Evolutionary conservation across 2,888 invertebrate genomes (phyloP), one percentile per base, ranked within the genome.

Genomic region (Rhingia rostrata): DNA sequence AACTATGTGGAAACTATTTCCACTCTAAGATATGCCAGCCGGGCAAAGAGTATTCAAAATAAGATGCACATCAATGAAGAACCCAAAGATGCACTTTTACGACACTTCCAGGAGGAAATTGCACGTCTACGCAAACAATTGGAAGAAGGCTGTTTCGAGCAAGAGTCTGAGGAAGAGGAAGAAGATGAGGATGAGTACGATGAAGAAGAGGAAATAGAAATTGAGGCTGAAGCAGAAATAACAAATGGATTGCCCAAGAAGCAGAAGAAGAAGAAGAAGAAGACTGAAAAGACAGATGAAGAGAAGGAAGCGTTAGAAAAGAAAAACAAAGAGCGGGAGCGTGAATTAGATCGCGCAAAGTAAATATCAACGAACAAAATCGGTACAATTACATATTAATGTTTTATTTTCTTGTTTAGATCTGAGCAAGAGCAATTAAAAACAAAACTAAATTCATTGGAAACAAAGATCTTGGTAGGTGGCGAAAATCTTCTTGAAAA

Each of bases 1-100:
- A 99, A 99, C 92, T 98, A 97, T 90, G 99, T 99, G 89, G 99
- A 99, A 91, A 98, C 98, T 0, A 96, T 99, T 86, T 98, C 98
- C 89, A 99, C 99, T 0, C 93, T 99, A 74, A 94, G 99, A 0
- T 99, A 99, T 92, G 99, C 99, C 0, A 98, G 97, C 92, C 94
- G 99, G 67, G 99, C 99, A 9, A 99, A 99, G 93, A 98, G 97
- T 90, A 99, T 99, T 86, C 96, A 97, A 91, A 99, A 99, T 92
- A 95, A 96, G 88, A 98, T 98, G 75, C 95, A 96, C 88, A 95
- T 99, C 84, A 99, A 99, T 92, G 98, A 98, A 90, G 99, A 99
- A 91, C 98, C 99, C 0, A 99, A 99, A 87, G 98, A 99, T 92
- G 98, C 99, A 0, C 92, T 99, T 56, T 94, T 99, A 22, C 94